phyloP scores from a whole-genome alignment of 1,140 invertebrate genomes.

The Drosophila melanogaster region Release_6_plus_ISO1_MT NT_033779.5:12536501-12537000 shows the following conservation, averaged over 20 bases:
- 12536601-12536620: conserved; percentile 68
- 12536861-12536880: conserved; percentile 7
- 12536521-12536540: conserved; percentile 65
- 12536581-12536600: conserved; percentile 30
- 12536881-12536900: conserved; percentile 52
- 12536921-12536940: conserved; percentile 50
- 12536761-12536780: conserved; percentile 74
- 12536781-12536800: conserved; percentile 66
- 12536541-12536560: conserved; percentile 49
- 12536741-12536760: conserved; percentile 63
- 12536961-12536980: conserved; percentile 61
- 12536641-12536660: conserved; percentile 60
- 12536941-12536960: conserved; percentile 58
- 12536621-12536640: conserved; percentile 76
- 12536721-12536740: conserved; percentile 19
- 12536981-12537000: conserved; percentile 53
- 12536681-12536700: conserved; percentile 29
- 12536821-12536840: conserved; percentile 53
- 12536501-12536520: conserved; percentile 81
- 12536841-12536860: conserved; percentile 4
- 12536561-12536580: conserved; percentile 13
- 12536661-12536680: conserved; percentile 27
- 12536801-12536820: conserved; percentile 47
- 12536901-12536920: conserved; percentile 41
- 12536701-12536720: conserved; percentile 28